Base-by-base conservation (phyloP, 2,797 vertebrate species). In the Anas flavirostris region DNA sequence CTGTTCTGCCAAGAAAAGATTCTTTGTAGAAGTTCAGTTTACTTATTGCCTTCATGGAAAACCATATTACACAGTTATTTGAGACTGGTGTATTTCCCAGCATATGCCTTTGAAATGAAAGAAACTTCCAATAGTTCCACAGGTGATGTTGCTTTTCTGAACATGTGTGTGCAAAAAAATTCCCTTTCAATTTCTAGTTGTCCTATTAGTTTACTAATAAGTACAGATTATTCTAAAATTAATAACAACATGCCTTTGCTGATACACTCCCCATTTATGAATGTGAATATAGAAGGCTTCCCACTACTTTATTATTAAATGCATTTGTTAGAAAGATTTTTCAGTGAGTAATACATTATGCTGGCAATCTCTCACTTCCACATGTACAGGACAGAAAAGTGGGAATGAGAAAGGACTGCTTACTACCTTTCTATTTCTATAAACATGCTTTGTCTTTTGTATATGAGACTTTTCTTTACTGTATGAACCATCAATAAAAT, bases 201-300 rank as follows among this genome's bases (percentile, higher is more conserved):
- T 93, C 52, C 87, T 90, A 80, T 72, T 93, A 93, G 70, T 81
- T 96, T 93, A 60, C 85, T 95, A 95, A 96, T 95, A 90, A 88
- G 84, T 26, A 88, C 18, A 91, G 72, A n/a, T 93, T 48, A 60
- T 79, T 94, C 46, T 55, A 60, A 88, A 82, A 84, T 89, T 91
- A 79, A 91, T 94, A 91, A 68, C 55, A 93, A 75, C 64, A 58
- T 83, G 63, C 21, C 33, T 74, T 48, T 35, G 35, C 9, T 64
- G 52, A 50, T 56, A 63, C 85, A 64, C 23, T 90, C 81, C 82
- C 37, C 43, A 86, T 90, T 96, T 86, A 86, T 44, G 0, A 94
- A 52, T 19, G 93, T 73, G 75, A 67, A 83, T 41, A 60, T 70
- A 77, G 58, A 86, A 52, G 53, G 29, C 23, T 95, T 93, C 58